phyloP scores from a whole-genome alignment of 2,888 invertebrate species.

The Philonicus albiceps region DNA sequence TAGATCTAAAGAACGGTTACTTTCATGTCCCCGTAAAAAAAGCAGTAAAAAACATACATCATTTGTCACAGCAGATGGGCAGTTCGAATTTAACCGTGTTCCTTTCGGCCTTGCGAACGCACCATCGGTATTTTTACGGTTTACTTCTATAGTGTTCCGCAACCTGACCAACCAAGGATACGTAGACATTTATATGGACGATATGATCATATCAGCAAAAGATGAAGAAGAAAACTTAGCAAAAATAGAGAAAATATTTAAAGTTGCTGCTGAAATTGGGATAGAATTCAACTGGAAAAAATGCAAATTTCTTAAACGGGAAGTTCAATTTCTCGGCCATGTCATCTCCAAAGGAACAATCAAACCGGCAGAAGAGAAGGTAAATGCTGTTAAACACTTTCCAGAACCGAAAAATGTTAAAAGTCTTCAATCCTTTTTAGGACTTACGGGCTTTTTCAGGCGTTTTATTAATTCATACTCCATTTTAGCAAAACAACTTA shows the following conservation, averaged over 20 bases:
- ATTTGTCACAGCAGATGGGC: constrained; percentile 2
- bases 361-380: constrained; percentile 49
- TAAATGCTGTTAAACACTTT: constrained; percentile 50
- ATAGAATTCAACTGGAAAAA: constrained; percentile 50
- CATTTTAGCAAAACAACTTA: constrained; percentile 50
- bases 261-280: constrained; percentile 39
- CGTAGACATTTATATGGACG: constrained; percentile 51
- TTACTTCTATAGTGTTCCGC: constrained; percentile 47
- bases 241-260: constrained; percentile 40
- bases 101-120: constrained; percentile 57
- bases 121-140: constrained; percentile 50
- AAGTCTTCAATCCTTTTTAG: constrained; percentile 52
- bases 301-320: constrained; percentile 50
- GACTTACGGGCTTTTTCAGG: constrained; percentile 51
- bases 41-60: background rate
- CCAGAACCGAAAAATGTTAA: constrained; percentile 51
- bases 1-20: constrained; percentile 56
- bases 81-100: background rate
- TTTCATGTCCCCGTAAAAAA: constrained; percentile 53
- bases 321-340: constrained; percentile 52
- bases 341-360: constrained; percentile 50
- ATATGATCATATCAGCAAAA: constrained; percentile 50
- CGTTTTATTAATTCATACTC: constrained; percentile 50
- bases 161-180: constrained; percentile 29
- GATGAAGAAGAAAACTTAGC: constrained; percentile 37